Base-by-base conservation (phyloP, 2,113 vertebrate genomes). In the Sphyrna mokarran region DNA sequence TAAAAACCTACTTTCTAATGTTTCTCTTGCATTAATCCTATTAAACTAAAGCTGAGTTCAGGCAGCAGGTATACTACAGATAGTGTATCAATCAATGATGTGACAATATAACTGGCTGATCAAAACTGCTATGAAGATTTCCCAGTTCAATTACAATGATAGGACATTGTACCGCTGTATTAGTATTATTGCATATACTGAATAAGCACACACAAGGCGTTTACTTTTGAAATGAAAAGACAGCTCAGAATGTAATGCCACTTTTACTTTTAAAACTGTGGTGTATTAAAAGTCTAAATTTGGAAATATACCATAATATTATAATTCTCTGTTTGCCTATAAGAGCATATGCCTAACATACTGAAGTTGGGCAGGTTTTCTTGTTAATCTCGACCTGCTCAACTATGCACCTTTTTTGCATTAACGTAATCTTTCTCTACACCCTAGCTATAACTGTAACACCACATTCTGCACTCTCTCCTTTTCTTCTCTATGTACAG, bases 201-300 rank as follows among this genome's bases (percentile, higher is more conserved):
- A 37, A 2, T 80, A 80, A 80, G 33, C 9, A 80, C 14, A 33
- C 37, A 80, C 33, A 10, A 54, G 48, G 76, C n/a, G 14, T 37
- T 80, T 80, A 80, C 76, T 80, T 80, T 80, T 80, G 76, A 80
- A 80, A 80, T 76, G 9, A 37, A 80, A 37, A 80, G 37, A 37
- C 7, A 80, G n/a, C n/a, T 14, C n/a, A 37, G 76, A n/a, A 80
- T 80, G 33, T 80, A n/a, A 78, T n/a, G 29, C 29, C 11, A 78
- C 33, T 78, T 78, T 78, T 37, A 80, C 76, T 80, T 80, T 80
- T 80, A 80, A 78, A 80, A 80, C n/a, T 80, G n/a, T 80, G n/a
- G 14, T 37, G n/a, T 16, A 16, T 33, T 80, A n/a, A 37, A 80
- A 80, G 11, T 14, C 76, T 80, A 37, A n/a, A 37, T 37, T n/a